Percentiles rank a stretch among this genome's conserved stretches.
Conservation (phyloP, 2,888 invertebrate species). For the Thumatha senex region DNA sequence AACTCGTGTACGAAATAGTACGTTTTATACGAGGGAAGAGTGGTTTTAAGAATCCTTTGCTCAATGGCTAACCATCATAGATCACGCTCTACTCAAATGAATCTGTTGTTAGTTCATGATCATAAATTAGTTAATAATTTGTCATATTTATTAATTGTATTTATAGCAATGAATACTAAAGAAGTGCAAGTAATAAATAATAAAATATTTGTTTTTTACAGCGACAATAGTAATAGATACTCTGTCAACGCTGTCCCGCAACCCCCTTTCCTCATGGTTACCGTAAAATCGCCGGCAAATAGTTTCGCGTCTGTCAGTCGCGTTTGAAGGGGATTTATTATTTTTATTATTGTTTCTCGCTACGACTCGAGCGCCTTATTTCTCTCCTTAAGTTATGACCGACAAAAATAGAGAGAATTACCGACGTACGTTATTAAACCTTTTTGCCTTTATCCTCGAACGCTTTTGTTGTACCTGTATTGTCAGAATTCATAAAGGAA, state of each 20-base stretch:
- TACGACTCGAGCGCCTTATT: constrained; percentile 61
- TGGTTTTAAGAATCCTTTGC: too few relatives aligned
- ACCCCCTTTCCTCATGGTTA: constrained; percentile 23
- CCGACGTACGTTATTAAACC: constrained; percentile 52
- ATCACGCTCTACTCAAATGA: too few relatives aligned
- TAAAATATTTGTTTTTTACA: too few relatives aligned
- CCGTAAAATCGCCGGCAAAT: constrained; percentile 63
- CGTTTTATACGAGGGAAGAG: too few relatives aligned
- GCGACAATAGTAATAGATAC: too few relatives aligned
- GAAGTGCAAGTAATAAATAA: too few relatives aligned
- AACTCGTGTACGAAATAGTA: too few relatives aligned
- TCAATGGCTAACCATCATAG: too few relatives aligned
- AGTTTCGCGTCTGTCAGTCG: constrained; percentile 79
- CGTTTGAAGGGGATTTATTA: constrained; percentile 81
- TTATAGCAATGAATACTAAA: too few relatives aligned
- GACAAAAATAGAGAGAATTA: constrained; percentile 48
- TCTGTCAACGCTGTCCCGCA: neutral
- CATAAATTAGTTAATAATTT: too few relatives aligned
- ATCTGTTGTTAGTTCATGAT: too few relatives aligned
- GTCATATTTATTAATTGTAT: too few relatives aligned
- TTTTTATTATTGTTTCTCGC: constrained; percentile 79
- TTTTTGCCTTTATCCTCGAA: constrained; percentile 44
- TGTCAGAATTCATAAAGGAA: constrained; percentile 34
- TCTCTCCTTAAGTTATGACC: constrained; percentile 62
- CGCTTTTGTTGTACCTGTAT: constrained; percentile 39